Evolutionary conservation across 1,140 invertebrate genomes (phyloP), one percentile per base, ranked within the genome.

Genomic region (Eumaeus atala): DNA sequence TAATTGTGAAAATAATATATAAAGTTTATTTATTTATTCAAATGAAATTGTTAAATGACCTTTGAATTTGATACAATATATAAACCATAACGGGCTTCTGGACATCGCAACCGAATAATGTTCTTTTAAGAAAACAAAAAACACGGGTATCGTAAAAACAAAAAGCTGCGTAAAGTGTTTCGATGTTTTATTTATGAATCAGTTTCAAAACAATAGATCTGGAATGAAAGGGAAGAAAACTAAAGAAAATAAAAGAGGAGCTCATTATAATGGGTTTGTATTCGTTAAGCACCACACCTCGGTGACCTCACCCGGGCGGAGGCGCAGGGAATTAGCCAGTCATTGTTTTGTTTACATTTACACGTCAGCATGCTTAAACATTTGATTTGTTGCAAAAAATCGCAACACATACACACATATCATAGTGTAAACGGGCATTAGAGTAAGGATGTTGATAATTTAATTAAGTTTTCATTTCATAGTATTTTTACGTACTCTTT

Each of bases 321-420:
- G 65, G 63, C 58, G 64, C n/a, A 21, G 51, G 37, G 58, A 79
- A 83, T 80, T 76, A 82, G 74, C 74, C 56, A 83, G 65, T 83
- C 79, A 83, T 78, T 83, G 79, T 83, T 83, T 79, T 77, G 75
- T 70, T 80, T 78, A 77, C 70, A 78, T 78, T 80, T 80, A 79
- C 76, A 79, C 75, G 72, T 83, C 75, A 80, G 74, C 74, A 69
- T 67, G 67, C 70, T 70, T 47, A 36, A 59, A 57, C n/a, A 51
- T 47, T 42, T 59, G 58, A 66, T 68, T 64, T 64, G 65, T 64
- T 28, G 21, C 21, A 28, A 28, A 28, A 28, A 6, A 6, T 28
- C 21, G n/a, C n/a, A 28, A 28, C 21, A 28, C 21, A 3, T 28
- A 28, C 21, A 28, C 21, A 28, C 21, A 28, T 6, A 28, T 28